Percentiles rank a stretch among this genome's conserved stretches.
phyloP scores from a whole-genome alignment of 1,140 invertebrate species.

The Nephotettix cincticeps region DNA sequence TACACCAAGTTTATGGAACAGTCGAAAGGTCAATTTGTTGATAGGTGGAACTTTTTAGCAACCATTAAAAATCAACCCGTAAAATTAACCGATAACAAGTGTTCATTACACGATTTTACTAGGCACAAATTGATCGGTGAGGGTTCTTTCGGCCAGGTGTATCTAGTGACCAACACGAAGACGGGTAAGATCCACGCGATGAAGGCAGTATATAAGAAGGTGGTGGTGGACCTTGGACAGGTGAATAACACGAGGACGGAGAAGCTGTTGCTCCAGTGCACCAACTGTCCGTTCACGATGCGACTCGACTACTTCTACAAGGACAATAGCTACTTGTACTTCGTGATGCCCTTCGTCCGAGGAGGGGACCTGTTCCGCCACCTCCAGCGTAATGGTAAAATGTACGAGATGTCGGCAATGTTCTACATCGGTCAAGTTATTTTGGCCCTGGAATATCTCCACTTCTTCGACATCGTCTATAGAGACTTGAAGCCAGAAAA shows the following conservation, averaged over 20 bases:
- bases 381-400: slow-evolving; percentile 67
- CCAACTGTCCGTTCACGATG: slow-evolving; percentile 83
- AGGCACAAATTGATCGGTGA: not conserved
- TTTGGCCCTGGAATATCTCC: slow-evolving; percentile 91
- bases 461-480: slow-evolving; percentile 87
- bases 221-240: slow-evolving; percentile 84
- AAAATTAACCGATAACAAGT: no score
- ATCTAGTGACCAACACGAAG: not conserved
- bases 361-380: slow-evolving; percentile 86
- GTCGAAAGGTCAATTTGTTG: no score
- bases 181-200: slow-evolving; percentile 71
- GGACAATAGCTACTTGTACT: slow-evolving; percentile 84
- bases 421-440: slow-evolving; percentile 95
- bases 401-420: slow-evolving; percentile 75
- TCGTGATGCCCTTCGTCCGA: slow-evolving; percentile 76
- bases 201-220: slow-evolving; percentile 88
- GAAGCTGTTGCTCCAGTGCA: slow-evolving; percentile 76
- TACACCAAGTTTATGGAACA: no score
- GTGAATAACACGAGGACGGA: slow-evolving; percentile 84
- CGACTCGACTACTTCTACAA: slow-evolving; percentile 81
- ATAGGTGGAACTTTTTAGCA: no score
- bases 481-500: slow-evolving; percentile 97
- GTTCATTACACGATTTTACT: not conserved
- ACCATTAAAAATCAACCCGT: no score
- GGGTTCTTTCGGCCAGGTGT: not conserved